phyloP scores from a whole-genome alignment of 1,140 invertebrate species.

The Heterodera schachtii region DNA sequence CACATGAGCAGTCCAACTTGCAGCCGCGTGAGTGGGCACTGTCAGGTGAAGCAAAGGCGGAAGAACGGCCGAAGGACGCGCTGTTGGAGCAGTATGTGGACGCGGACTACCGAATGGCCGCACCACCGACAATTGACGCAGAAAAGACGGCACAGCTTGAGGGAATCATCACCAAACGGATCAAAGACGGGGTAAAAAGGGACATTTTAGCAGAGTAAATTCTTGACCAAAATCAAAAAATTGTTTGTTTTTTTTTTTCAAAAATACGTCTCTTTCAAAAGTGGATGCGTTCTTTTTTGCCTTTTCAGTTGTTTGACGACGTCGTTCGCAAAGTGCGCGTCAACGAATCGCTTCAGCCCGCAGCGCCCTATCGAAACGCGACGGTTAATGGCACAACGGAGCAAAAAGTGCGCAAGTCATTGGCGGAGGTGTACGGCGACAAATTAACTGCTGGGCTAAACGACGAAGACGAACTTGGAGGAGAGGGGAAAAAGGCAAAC shows the following conservation, averaged over 20 bases:
- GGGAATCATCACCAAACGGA: slow-evolving; percentile 84
- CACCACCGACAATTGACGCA: slow-evolving; percentile 85
- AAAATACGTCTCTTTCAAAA: too few species aligned
- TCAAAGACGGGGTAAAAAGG: slow-evolving; percentile 78
- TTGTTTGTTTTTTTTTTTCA: too few species aligned
- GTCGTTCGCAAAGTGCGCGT: slow-evolving; percentile 86
- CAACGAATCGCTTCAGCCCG: slow-evolving; percentile 75
- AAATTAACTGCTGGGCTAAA: slow-evolving; percentile 38
- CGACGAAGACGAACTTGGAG: slow-evolving; percentile 81
- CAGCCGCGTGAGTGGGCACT: slow-evolving; percentile 88
- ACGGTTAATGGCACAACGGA: slow-evolving; percentile 86
- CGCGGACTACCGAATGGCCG: slow-evolving; percentile 77
- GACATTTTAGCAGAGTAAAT: too few species aligned
- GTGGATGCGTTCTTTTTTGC: not conserved
- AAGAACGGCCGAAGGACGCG: slow-evolving; percentile 83
- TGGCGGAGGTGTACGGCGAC: slow-evolving; percentile 88
- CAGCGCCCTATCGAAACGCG: slow-evolving; percentile 82
- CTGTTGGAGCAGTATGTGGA: slow-evolving; percentile 86
- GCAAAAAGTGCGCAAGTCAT: slow-evolving; percentile 79
- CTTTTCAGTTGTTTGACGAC: slow-evolving; percentile 81
- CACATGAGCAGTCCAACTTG: slow-evolving; percentile 80
- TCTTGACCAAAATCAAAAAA: too few species aligned
- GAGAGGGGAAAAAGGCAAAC: slow-evolving; percentile 72
- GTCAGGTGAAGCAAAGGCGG: slow-evolving; percentile 81
- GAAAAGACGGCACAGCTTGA: slow-evolving; percentile 83